Base-by-base conservation (phyloP, 2,797 vertebrate species). In the Poeciliopsis presidionis region DNA sequence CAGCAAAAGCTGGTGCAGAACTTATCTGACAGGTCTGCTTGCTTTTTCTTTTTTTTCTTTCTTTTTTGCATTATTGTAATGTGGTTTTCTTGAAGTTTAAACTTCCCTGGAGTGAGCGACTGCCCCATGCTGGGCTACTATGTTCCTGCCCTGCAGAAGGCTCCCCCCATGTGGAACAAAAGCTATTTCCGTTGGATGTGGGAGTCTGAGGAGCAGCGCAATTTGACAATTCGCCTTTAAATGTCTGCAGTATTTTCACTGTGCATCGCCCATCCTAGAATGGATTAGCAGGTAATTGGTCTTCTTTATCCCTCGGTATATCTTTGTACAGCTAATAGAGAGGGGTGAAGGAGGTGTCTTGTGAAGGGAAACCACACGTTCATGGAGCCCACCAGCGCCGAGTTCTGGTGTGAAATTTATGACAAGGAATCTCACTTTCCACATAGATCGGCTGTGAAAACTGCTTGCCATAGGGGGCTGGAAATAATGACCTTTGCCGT, bases 181-280 rank as follows among this genome's bases (percentile, higher is more conserved):
- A 41, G 63, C 28, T 77, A 28, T 88, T 82, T 84, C 61, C 20
- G 18, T 75, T 45, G 57, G 55, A 81, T 39, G 30, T 76, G 36
- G 20, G 63, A 63, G 7, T 69, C 79, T 28, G 55, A 81, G 59
- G 72, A 82, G 67, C 18, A n/a, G 49, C 79, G 69, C 79, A 76
- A 78, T 88, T 86, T 87, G 43, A 80, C 55, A 61, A 14, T 85
- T 78, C 81, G 59, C 77, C 78, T 88, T 83, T 74, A 84, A 89
- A 90, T 83, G 36, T 67, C 69, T 81, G 75, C 65, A 75, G 74
- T 73, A 80, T 55, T 77, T 80, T 76, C 6, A 55, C 11, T 25
- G 30, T 67, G 61, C 18, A 51, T 80, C 75, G 49, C 74, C 59
- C 75, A 69, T 82, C 72, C 77, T 78, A 53, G 73, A 33, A 28